Base-by-base conservation (phyloP, 2,113 vertebrate genomes). In the Hippopotamus amphibius region DNA sequence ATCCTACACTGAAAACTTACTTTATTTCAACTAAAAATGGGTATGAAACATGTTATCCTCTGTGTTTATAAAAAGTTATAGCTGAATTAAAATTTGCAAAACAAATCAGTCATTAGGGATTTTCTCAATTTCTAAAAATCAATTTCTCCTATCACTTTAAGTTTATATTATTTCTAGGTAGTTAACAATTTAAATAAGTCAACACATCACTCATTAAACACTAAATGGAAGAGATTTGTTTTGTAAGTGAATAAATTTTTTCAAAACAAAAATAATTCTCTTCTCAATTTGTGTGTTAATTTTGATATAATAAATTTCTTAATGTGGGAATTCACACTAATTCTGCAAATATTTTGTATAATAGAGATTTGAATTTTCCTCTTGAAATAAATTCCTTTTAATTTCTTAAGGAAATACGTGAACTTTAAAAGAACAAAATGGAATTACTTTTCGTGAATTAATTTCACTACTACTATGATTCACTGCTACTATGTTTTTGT, bases 151-250 rank as follows among this genome's bases (percentile, higher is more conserved):
- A 63, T 90, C 26, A 57, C 7, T 92, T 86, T 77, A 81, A 68
- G 55, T 89, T 93, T 93, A 48, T 82, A 41, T 93, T 90, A 84
- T 68, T 95, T 17, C 30, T 50, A 88, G 83, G 9, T 88, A 28
- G n/a, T 21, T 80, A 65, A 85, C 83, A 66, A 82, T 69, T 43
- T 89, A 74, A 66, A 50, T 93, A 92, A 92, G 92, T 95, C 24
- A 83, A 79, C 6, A 37, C 2, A 77, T 50, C 30, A 57, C 14
- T 65, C 22, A 79, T 85, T 85, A 93, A 82, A 77, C 2, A 81
- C 1, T 82, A 86, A 81, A 59, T 59, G 17, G 30, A 77, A 96
- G n/a, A 90, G 61, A 72, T 88, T 81, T 84, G 10, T 55, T 88
- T 81, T 84, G 10, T 55, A 88, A 87, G 30, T 82, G 28, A 66